phyloP scores from a whole-genome alignment of 2,113 vertebrate genomes.

The Recurvirostra avosetta region DNA sequence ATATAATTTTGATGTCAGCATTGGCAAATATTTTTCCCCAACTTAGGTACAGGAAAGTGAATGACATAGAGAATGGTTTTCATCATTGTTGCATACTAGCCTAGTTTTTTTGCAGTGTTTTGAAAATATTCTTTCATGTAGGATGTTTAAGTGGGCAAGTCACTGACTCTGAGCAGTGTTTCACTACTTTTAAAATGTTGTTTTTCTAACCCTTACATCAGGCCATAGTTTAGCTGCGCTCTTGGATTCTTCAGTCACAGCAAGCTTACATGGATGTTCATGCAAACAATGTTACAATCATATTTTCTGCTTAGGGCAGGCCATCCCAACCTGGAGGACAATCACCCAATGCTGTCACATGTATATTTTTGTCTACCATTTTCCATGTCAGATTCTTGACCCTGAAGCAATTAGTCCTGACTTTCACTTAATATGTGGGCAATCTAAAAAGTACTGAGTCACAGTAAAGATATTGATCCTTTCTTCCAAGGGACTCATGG shows the following conservation, averaged over 20 bases:
- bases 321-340: background rate
- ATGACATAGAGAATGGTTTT: background rate
- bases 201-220: background rate
- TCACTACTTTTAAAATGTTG: background rate
- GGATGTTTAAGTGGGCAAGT: background rate
- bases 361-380: background rate
- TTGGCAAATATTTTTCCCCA: background rate
- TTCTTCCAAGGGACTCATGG: background rate
- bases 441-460: background rate
- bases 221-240: background rate
- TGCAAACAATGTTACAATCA: background rate
- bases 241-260: background rate
- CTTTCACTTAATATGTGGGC: background rate
- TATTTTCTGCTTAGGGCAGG: background rate
- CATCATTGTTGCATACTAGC: background rate
- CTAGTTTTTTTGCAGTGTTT: background rate
- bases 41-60: background rate
- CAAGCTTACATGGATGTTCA: background rate
- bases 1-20: background rate
- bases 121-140: background rate
- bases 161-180: background rate
- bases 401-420: background rate
- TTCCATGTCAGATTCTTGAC: background rate
- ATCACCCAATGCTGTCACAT: background rate
- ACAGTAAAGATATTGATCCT: background rate